Conservation (phyloP, 2,113 vertebrate species). For the Seriola rivoliana region DNA sequence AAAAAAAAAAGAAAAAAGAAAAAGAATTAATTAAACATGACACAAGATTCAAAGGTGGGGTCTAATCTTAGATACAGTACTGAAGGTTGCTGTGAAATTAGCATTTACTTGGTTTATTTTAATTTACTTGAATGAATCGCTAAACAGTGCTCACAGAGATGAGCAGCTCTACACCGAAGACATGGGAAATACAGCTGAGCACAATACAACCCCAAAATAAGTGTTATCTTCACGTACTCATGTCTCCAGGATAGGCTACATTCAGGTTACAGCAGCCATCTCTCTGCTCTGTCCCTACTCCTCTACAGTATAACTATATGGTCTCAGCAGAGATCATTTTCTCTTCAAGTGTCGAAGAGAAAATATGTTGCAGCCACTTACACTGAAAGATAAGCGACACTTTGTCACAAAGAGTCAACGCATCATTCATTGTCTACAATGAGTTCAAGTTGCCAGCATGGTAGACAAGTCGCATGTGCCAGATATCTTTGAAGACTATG, state of each 20-base stretch:
- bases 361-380: slow-evolving; percentile 20
- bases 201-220: background rate
- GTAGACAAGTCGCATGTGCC: background rate
- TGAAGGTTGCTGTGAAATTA: background rate
- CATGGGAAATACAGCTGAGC: background rate
- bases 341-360: background rate
- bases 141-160: background rate
- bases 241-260: background rate
- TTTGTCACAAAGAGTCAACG: slow-evolving; percentile 44
- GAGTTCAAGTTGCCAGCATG: background rate
- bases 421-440: slow-evolving; percentile 21
- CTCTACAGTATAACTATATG: slow-evolving; percentile 7
- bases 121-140: background rate
- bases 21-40: background rate
- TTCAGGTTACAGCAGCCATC: background rate
- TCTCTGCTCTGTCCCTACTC: background rate
- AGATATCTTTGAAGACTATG: background rate
- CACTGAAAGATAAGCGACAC: slow-evolving; percentile 16
- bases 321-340: slow-evolving; percentile 12
- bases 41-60: background rate
- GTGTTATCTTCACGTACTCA: background rate
- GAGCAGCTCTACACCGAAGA: background rate
- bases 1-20: background rate
- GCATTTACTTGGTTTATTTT: background rate
- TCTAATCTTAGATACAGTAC: background rate